Evolutionary conservation across 2,888 invertebrate genomes (phyloP).

Genomic region (Hydrotaea diabolus): DNA sequence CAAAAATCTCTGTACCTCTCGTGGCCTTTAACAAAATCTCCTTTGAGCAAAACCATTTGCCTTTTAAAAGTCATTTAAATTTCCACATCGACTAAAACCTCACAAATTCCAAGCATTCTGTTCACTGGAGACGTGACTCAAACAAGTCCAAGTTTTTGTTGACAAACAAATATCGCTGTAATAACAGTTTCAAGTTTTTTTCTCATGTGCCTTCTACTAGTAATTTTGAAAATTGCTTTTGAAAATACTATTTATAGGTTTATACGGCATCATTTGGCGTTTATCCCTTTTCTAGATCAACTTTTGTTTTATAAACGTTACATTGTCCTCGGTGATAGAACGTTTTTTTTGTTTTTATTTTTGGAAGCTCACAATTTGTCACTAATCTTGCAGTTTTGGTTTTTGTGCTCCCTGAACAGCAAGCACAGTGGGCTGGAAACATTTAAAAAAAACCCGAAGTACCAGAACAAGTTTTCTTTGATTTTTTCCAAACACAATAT

Average conservation of each 20-base stretch:
- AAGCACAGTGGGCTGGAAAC: background rate
- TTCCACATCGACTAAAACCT: too few species aligned
- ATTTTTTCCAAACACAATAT: too few species aligned
- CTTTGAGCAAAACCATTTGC: too few species aligned
- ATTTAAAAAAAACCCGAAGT: too few species aligned
- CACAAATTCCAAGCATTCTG: background rate
- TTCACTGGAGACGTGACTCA: background rate
- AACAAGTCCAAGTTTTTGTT: background rate
- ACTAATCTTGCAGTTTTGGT: slow-evolving; percentile 18
- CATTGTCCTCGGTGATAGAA: background rate
- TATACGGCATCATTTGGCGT: background rate
- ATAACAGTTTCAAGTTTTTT: background rate
- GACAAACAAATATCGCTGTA: background rate
- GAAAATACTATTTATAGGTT: background rate
- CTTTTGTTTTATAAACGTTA: background rate
- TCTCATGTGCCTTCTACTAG: background rate
- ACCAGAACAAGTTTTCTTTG: too few species aligned
- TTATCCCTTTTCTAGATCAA: background rate
- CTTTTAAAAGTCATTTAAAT: too few species aligned
- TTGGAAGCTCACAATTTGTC: background rate
- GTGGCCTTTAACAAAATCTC: too few species aligned
- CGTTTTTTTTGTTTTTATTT: background rate
- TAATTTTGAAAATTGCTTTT: slow-evolving; percentile 12
- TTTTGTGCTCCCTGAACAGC: background rate
- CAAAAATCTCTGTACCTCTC: too few species aligned